Conservation (phyloP, 2,888 invertebrate genomes). For the Melinopterus prodromus region DNA sequence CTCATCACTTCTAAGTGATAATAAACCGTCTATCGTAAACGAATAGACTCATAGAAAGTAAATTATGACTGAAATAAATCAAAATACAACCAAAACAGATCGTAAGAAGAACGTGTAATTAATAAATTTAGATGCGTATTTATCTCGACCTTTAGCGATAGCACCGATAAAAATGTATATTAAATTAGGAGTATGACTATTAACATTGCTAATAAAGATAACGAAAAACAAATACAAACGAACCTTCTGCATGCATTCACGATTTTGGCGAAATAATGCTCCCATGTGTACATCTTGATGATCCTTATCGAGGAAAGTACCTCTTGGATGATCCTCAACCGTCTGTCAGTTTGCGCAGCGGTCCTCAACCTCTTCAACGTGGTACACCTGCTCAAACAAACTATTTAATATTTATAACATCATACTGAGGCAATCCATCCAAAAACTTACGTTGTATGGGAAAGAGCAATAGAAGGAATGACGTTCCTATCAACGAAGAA, state of each 20-base stretch:
- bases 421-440: conserved; percentile 78
- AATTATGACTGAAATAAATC: not conserved
- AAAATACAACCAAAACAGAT: not conserved
- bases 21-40: no score
- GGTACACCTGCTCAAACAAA: conserved; percentile 63
- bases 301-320: conserved; percentile 88
- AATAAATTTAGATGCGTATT: not conserved
- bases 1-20: no score
- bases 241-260: conserved; percentile 40
- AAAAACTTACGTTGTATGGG: conserved; percentile 64
- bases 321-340: conserved; percentile 90
- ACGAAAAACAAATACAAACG: conserved; percentile 49
- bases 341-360: conserved; percentile 74
- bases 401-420: conserved; percentile 44
- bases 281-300: conserved; percentile 69
- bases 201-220: conserved; percentile 4
- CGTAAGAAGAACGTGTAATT: not conserved
- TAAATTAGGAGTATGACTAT: not conserved
- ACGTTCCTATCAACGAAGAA: conserved; percentile 62
- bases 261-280: conserved; percentile 41
- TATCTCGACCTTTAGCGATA: not conserved
- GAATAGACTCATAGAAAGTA: not conserved
- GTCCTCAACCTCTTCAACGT: conserved; percentile 31
- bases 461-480: conserved; percentile 57
- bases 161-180: not conserved